Base-by-base conservation (phyloP, 1,140 invertebrate genomes). In the Bombus soroeensis region DNA sequence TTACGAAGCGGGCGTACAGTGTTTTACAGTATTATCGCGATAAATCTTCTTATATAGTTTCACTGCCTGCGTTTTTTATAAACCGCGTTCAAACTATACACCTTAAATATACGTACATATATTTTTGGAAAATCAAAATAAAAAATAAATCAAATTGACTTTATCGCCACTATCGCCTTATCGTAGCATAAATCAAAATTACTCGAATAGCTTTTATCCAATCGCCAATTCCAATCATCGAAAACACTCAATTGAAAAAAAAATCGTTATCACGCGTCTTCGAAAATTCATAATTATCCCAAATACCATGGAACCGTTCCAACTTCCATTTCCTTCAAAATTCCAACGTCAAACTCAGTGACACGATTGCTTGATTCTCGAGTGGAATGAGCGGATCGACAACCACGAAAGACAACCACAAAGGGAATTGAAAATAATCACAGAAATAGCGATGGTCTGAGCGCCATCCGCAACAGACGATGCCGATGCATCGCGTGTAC, bases 361-460 rank as follows among this genome's bases (percentile, higher is more conserved):
- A 39, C 68, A 13, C 68, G 6, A 70, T 28, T 3, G 25, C 59
- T 13, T n/a, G 47, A 22, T 53, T 53, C 18, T 22, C 47, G 47
- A n/a, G 28, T 62, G 12, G 22, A 62, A 62, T 8, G 12, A 62
- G 10, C 59, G 59, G 28, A 62, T 62, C 59, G 28, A 13, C 59
- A n/a, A n/a, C 57, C 57, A 12, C 10, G 25, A 28, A 62, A 62
- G 57, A 62, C 28, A 62, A 62, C 25, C 47, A 28, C 25, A 68
- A 25, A 32, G 13, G 68, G 12, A 79, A 83, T 57, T 28, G 28
- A 43, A 70, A 79, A 72, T 84, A 84, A 84, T 84, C 83, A 84
- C 83, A 80, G 53, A 28, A 6, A 22, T 43, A 43, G 22, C 34
- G 70, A 18, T 18, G 70, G 37, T 78, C 68, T 8, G 79, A 18